Percentiles rank a stretch among this genome's conserved stretches.
Evolutionary conservation across 2,797 vertebrate species (phyloP).

Genomic region (Columba guinea): DNA sequence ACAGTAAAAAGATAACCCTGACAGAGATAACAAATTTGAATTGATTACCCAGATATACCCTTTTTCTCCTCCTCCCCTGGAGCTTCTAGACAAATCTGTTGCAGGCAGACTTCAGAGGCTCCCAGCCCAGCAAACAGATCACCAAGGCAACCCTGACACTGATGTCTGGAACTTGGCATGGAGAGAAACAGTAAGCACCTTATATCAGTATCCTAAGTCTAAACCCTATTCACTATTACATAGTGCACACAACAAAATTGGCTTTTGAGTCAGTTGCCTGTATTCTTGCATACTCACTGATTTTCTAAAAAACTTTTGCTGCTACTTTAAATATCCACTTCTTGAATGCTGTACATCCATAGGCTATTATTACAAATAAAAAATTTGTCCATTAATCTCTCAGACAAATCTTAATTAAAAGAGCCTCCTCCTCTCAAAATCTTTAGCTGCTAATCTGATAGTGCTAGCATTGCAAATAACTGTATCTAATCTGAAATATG

Average conservation of each 20-base stretch:
- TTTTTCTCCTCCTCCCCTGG: not conserved
- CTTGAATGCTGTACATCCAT: not conserved
- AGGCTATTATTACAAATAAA: not conserved
- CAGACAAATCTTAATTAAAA: not conserved
- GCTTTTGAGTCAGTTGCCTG: not conserved
- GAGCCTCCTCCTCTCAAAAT: not conserved
- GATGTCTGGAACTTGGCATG: not conserved
- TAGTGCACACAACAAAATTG: not conserved
- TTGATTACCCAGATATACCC: not conserved
- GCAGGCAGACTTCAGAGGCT: not conserved
- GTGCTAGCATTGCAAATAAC: not conserved
- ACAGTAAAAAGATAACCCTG: not conserved
- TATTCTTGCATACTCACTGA: not conserved
- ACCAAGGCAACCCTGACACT: slow-evolving; percentile 23
- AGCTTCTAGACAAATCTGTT: slow-evolving; percentile 9
- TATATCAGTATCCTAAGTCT: not conserved
- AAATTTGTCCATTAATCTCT: not conserved
- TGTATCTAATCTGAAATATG: not conserved
- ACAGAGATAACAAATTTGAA: slow-evolving; percentile 1
- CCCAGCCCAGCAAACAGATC: slow-evolving; percentile 1
- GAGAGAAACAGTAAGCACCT: not conserved
- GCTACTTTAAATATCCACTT: not conserved
- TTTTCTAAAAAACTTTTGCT: not conserved
- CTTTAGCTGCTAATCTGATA: not conserved
- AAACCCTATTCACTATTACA: not conserved